A percentile compares a stretch with the other conserved stretches of the same genome.
phyloP scores from a whole-genome alignment of 1,140 invertebrate species.

The Alviniconcha marisindica region DNA sequence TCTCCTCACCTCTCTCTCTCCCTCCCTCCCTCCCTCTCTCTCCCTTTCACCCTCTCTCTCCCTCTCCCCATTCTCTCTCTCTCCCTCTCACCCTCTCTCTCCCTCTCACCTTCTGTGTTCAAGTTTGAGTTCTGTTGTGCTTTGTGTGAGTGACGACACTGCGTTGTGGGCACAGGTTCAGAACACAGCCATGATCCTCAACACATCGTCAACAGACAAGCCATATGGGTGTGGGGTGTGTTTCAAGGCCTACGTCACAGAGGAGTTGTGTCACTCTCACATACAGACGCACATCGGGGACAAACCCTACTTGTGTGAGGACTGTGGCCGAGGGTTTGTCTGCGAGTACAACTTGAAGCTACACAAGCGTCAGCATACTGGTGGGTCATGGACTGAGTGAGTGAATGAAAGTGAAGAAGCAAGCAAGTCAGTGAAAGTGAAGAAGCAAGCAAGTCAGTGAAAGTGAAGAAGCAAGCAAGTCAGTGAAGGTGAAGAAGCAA shows the following conservation, averaged over 20 bases:
- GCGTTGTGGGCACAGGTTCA: constrained; percentile 15
- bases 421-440: too few species aligned
- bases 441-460: too few species aligned
- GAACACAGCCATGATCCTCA: constrained; percentile 9
- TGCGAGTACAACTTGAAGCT: constrained; percentile 35
- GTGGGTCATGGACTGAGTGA: too few species aligned
- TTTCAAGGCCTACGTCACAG: constrained; percentile 16
- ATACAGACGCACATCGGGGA: constrained; percentile 2
- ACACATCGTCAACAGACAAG: neutral
- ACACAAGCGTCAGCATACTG: constrained; percentile 20
- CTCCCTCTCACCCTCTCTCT: neutral
- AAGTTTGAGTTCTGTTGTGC: too few species aligned
- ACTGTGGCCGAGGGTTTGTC: constrained; percentile 26
- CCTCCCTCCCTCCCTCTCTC: neutral
- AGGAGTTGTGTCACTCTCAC: constrained; percentile 12
- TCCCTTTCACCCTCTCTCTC: neutral
- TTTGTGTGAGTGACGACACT: too few species aligned
- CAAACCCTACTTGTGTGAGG: constrained; percentile 29
- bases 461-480: too few species aligned
- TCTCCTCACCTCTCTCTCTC: neutral
- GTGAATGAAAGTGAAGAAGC: too few species aligned
- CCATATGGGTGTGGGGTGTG: constrained; percentile 28
- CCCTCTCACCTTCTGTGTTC: neutral
- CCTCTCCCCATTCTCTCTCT: neutral
- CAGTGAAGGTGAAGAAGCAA: too few species aligned